Percentiles rank a stretch among this genome's conserved stretches.
phyloP scores from a whole-genome alignment of 2,113 vertebrate genomes.

The Tupaia tana region DNA sequence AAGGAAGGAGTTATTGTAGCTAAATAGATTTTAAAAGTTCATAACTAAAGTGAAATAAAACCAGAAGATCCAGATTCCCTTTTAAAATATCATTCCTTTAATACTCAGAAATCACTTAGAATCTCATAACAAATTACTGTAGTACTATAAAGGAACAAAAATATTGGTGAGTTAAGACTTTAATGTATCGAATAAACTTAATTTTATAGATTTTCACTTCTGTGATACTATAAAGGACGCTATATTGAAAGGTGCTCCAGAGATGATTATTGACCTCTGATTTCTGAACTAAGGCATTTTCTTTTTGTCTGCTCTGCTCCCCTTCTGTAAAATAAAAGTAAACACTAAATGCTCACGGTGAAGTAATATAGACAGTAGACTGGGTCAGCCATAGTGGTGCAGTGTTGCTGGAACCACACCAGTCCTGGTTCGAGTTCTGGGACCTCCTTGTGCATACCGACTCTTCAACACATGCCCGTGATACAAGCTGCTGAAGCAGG shows the following conservation, averaged over 20 bases:
- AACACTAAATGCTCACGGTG: background rate
- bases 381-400: too few species aligned
- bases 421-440: too few species aligned
- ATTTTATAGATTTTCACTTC: background rate
- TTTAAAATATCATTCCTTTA: constrained; percentile 10
- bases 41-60: constrained; percentile 30
- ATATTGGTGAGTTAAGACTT: background rate
- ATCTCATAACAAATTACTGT: background rate
- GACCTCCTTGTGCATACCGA: too few species aligned
- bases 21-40: constrained; percentile 27
- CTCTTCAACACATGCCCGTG: too few species aligned
- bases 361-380: too few species aligned
- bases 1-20: background rate
- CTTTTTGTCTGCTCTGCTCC: background rate
- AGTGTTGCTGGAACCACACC: too few species aligned
- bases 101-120: constrained; percentile 37
- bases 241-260: background rate
- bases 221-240: background rate
- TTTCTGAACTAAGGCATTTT: background rate
- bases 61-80: background rate
- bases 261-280: background rate
- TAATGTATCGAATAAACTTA: background rate
- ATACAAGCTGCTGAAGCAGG: too few species aligned
- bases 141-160: background rate
- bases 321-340: background rate